Base-by-base conservation (phyloP, 2,113 vertebrate genomes). In the Otis tarda region DNA sequence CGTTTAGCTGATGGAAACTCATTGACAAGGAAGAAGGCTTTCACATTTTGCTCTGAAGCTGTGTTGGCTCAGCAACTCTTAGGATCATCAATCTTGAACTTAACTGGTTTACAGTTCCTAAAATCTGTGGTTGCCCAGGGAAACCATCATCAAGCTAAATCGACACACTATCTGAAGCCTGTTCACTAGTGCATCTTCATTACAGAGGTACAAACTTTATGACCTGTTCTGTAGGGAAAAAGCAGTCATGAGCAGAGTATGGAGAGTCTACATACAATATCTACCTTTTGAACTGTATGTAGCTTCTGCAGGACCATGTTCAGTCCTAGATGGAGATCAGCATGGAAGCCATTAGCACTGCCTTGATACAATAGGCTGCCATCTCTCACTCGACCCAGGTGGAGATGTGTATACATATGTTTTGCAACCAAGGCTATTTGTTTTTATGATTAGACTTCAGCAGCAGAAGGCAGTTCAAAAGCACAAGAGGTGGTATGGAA, bases 11-110 rank as follows among this genome's bases (percentile, higher is more conserved):
- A 80, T 73, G 20, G 25, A 76, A 94, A 63, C 20, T 57, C 82
- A 73, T 4, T 77, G 78, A 74, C 45, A 83, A 82, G 45, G 35
- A 94, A 82, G 9, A 24, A 91, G 28, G 43, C 33, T 85, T 91
- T 91, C 79, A 89, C 65, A 93, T 82, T 57, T 56, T 80, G 27
- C 37, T 95, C 50, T 65, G 82, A 85, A 80, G 63, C 39, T 2
- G 0, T 76, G 50, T 60, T 91, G 76, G 69, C 68, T 94, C 83
- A 89, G 64, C 47, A 93, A 59, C 23, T 30, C n/a, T 71, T 39
- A 63, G 8, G 13, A 89, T 9, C 79, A 41, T 37, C 56, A 55
- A 5, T 25, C 28, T 70, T 67, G n/a, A 88, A 80, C 70, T 73
- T 90, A 83, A 71, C 25, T 56, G 25, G 68, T 78, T 80, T 60